Evolutionary conservation across 2,797 vertebrate genomes (phyloP).

Genomic region (Acanthis flammea): DNA sequence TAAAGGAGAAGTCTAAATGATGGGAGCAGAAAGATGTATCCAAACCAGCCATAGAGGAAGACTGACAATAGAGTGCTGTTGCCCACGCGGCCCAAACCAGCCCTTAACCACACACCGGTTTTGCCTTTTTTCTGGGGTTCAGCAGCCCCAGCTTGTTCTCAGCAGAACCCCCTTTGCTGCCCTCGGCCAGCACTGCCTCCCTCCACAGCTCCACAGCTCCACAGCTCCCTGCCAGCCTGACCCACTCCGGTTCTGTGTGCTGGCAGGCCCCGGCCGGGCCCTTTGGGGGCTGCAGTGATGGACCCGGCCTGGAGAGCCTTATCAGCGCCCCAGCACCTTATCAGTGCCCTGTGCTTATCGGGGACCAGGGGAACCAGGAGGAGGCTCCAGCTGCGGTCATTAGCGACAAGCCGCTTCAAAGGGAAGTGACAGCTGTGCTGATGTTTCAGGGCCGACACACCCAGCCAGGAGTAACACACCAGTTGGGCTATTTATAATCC

Average conservation of each 20-base stretch:
- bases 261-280: background rate
- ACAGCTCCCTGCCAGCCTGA: background rate
- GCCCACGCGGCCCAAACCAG: background rate
- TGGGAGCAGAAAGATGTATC: background rate
- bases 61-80: accelerated
- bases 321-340: background rate
- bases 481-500: slow-evolving; percentile 38
- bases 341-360: background rate
- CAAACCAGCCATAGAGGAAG: background rate
- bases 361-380: background rate
- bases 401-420: background rate
- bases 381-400: background rate
- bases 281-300: background rate
- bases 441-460: background rate
- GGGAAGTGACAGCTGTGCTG: slow-evolving; percentile 16
- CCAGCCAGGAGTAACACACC: slow-evolving; percentile 37
- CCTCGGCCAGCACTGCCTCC: accelerated
- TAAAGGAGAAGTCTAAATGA: background rate
- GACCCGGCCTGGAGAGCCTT: background rate
- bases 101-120: accelerated
- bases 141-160: background rate
- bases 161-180: background rate
- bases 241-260: accelerated
- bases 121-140: background rate
- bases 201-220: background rate